A percentile compares a stretch with the other conserved stretches of the same genome.
phyloP scores from a whole-genome alignment of 2,113 vertebrate species.

The Alaudala cheleensis region DNA sequence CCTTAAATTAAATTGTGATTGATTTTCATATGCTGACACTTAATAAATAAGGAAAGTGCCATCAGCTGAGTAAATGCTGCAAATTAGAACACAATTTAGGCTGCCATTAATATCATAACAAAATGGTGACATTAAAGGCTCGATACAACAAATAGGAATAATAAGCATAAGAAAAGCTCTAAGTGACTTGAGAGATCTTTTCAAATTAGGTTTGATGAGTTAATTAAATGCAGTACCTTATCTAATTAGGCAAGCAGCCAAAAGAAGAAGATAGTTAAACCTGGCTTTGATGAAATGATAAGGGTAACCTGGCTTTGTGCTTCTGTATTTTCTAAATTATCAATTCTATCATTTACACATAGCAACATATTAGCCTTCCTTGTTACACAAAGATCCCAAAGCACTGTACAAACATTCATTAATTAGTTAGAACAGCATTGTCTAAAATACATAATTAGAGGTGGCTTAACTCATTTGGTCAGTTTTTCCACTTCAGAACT shows the following conservation, averaged over 20 bases:
- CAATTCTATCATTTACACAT: neutral
- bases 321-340: neutral
- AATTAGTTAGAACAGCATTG: neutral
- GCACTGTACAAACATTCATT: neutral
- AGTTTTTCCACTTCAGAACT: neutral
- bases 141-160: neutral
- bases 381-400: neutral
- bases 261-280: conserved; percentile 11
- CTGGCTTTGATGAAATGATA: conserved; percentile 31
- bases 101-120: neutral
- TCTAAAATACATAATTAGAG: neutral
- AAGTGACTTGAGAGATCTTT: conserved; percentile 23
- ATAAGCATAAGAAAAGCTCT: neutral
- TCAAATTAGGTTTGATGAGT: conserved; percentile 54
- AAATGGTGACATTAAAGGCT: neutral
- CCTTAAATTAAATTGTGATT: neutral
- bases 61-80: neutral
- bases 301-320: neutral
- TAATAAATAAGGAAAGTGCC: neutral
- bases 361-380: neutral
- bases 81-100: conserved; percentile 7
- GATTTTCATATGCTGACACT: neutral
- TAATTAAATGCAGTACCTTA: conserved; percentile 59
- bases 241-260: conserved; percentile 42
- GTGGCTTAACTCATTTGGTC: neutral